These are phyloP conservation scores for Cottoperca gobio DNA, from an alignment of 2,797 vertebrate species.

Conservation along the genomic window DNA sequence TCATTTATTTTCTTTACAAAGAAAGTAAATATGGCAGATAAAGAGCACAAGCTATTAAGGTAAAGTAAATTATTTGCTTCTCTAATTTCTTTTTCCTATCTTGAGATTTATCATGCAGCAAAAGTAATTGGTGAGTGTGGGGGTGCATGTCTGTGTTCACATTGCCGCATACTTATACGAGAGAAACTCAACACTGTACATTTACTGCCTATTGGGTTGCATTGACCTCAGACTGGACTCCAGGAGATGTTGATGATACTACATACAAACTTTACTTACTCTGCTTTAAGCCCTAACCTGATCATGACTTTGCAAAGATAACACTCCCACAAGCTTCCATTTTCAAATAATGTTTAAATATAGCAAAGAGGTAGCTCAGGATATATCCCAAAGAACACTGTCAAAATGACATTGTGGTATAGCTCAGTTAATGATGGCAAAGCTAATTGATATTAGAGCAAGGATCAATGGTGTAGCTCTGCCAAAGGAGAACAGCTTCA, in stretches of 20 bases:
- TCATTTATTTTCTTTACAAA: too few species aligned
- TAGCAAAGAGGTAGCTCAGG: slow-evolving; percentile 16
- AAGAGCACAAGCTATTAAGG: slow-evolving; percentile 63
- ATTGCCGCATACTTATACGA: slow-evolving; percentile 8
- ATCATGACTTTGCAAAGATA: background rate
- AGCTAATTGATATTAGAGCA: slow-evolving; percentile 75
- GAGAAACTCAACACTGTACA: background rate
- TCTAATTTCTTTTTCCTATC: slow-evolving; percentile 67
- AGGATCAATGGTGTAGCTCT: slow-evolving; percentile 70
- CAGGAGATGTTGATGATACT: background rate
- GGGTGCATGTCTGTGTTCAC: background rate
- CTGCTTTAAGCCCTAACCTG: background rate
- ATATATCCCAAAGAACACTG: slow-evolving; percentile 53
- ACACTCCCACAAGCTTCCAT: background rate
- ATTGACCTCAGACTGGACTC: slow-evolving; percentile 3
- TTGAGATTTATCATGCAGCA: slow-evolving; percentile 60
- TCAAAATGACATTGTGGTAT: slow-evolving; percentile 69
- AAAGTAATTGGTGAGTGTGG: slow-evolving; percentile 40
- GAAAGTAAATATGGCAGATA: slow-evolving; percentile 59
- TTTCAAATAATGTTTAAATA: slow-evolving; percentile 12
- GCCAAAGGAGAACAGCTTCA: slow-evolving; percentile 62
- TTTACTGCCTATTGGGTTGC: background rate
- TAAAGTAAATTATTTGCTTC: slow-evolving; percentile 67
- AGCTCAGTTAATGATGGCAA: slow-evolving; percentile 67
- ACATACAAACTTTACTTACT: background rate